Percentiles rank a stretch among this genome's conserved stretches.
Evolutionary conservation across 2,888 invertebrate genomes (phyloP).

Genomic region (Orgyia antiqua): DNA sequence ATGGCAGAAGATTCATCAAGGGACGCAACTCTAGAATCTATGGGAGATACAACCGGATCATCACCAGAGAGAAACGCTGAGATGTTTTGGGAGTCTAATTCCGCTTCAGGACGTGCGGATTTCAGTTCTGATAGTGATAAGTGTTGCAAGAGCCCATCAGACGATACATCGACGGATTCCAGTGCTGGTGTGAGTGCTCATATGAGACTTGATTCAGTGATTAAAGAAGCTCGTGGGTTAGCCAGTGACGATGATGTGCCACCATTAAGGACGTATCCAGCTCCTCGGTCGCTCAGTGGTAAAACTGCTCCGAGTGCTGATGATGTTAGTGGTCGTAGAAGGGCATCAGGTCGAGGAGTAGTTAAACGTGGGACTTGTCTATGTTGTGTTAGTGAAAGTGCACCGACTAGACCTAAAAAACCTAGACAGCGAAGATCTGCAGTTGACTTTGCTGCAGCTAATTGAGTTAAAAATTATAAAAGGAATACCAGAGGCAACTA

Average conservation of each 20-base stretch:
- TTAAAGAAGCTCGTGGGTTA: conserved; percentile 56
- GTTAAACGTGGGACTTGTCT: conserved; percentile 78
- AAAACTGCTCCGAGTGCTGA: conserved; percentile 1
- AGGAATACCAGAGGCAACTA: too few relatives aligned
- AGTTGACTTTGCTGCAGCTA: conserved; percentile 39
- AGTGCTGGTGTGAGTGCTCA: conserved; percentile 42
- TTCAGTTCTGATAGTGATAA: conserved; percentile 72
- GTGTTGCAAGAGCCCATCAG: conserved; percentile 67
- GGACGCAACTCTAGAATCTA: conserved; percentile 47
- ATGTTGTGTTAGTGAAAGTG: conserved; percentile 79
- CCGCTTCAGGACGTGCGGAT: conserved; percentile 57
- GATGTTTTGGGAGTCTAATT: conserved; percentile 68
- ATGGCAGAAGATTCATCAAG: conserved; percentile 52
- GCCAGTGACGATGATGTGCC: conserved; percentile 51
- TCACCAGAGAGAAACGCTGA: conserved; percentile 62
- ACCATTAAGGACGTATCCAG: conserved; percentile 60
- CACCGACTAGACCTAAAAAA: conserved; percentile 70
- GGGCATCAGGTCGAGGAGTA: conserved; percentile 72
- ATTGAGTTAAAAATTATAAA: conserved; percentile 14
- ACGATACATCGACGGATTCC: conserved; percentile 67
- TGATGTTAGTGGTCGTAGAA: conserved; percentile 2
- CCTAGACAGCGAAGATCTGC: conserved; percentile 49
- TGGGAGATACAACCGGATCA: conserved; percentile 49
- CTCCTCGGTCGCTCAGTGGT: conserved; percentile 36
- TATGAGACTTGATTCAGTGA: conserved; percentile 66